These are phyloP conservation scores for Tridacna gigas DNA, from an alignment of 2,888 invertebrate species.

Conservation along the genomic window DNA sequence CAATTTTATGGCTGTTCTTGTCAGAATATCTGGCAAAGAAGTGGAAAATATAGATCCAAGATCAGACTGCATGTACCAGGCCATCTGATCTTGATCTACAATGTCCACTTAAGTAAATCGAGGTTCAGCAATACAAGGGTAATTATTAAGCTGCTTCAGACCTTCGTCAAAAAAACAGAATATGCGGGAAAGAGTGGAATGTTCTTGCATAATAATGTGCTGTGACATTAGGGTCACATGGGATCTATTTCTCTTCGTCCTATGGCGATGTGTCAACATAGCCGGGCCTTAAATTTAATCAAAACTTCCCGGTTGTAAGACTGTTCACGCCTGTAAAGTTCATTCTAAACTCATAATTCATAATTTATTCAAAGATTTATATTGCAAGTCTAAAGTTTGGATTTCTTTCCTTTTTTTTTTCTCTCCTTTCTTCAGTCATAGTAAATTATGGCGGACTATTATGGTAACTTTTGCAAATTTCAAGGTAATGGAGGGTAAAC, in stretches of 20 bases:
- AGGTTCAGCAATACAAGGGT: neutral
- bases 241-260: slow-evolving; percentile 29
- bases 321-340: slow-evolving; percentile 1
- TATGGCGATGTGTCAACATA: slow-evolving; percentile 22
- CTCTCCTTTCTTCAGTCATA: no score
- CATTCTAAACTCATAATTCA: neutral
- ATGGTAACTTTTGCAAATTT: no score
- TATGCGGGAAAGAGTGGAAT: neutral
- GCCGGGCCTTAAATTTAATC: slow-evolving; percentile 10
- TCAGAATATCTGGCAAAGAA: no score
- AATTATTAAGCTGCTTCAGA: neutral
- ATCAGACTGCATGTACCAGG: no score
- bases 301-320: neutral
- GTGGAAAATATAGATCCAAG: no score
- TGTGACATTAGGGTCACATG: slow-evolving; percentile 22
- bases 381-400: neutral
- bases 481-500: no score
- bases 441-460: no score
- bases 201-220: slow-evolving; percentile 24
- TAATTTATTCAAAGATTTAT: slow-evolving; percentile 18
- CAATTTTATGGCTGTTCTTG: no score
- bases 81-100: no score
- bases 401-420: no score
- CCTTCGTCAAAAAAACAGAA: neutral
- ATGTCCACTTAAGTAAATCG: no score